These are phyloP conservation scores for Ophiodon elongatus DNA, from an alignment of 2,113 vertebrate genomes.

Conservation along the genomic window DNA sequence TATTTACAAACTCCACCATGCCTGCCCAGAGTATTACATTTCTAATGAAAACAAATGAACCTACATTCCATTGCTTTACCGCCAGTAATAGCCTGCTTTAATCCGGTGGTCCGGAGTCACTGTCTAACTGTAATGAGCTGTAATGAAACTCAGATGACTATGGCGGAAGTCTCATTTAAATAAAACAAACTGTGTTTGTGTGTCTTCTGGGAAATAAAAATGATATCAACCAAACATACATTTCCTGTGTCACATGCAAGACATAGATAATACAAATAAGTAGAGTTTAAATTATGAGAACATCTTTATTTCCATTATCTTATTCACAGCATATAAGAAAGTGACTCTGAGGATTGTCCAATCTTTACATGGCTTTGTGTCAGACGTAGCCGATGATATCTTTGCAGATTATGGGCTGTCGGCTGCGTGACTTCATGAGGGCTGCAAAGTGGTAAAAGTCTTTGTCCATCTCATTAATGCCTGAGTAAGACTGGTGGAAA, in stretches of 20 bases:
- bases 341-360: constrained; percentile 64
- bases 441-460: constrained; percentile 91
- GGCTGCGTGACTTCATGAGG: constrained; percentile 93
- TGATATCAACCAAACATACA: constrained; percentile 1
- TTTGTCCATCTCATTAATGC: constrained; percentile 87
- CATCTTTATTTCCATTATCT: constrained; percentile 62
- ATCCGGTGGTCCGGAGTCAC: constrained; percentile 6
- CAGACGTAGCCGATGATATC: constrained; percentile 94
- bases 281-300: constrained; percentile 40
- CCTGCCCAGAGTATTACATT: not conserved
- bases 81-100: constrained; percentile 23
- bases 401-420: constrained; percentile 96
- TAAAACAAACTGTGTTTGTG: not conserved
- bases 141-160: constrained; percentile 44
- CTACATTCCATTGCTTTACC: constrained; percentile 22
- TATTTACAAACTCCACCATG: not conserved
- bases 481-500: constrained; percentile 91
- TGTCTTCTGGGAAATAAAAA: constrained; percentile 17
- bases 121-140: constrained; percentile 27
- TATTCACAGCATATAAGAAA: constrained; percentile 45
- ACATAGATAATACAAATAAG: constrained; percentile 14
- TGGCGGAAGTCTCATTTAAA: not conserved
- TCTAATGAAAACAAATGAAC: constrained; percentile 49
- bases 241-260: not conserved
- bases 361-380: constrained; percentile 52